Evolutionary conservation across 2,888 invertebrate species (phyloP), one percentile per base, ranked within the genome.

Genomic region (Entomobrya proxima): DNA sequence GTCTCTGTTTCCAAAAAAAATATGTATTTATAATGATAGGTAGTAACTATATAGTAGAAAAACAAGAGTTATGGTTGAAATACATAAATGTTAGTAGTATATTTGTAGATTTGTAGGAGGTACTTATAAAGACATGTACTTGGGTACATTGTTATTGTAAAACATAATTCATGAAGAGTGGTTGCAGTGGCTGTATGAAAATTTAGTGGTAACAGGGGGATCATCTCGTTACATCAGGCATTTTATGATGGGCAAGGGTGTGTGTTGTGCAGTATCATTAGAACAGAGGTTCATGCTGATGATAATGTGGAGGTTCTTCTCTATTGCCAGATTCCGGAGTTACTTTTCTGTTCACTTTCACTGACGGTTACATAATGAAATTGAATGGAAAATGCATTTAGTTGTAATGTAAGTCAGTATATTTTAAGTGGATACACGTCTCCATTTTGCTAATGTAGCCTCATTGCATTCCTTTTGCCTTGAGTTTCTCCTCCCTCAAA

Each of bases 171-270:
- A 77, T 44, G 44, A 77, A 35, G 75, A 52, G 35, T 21, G 24
- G 52, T 27, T 77, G 58, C 18, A 24, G 50, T 24, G 18, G 50
- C 37, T 77, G 58, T 11, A 47, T 64, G 30, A 47, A 64, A 78
- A 78, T 78, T 40, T 30, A 78, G 40, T 58, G 78, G 64, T 78
- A 78, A 32, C 78, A 47, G 13, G 78, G 78, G 78, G 58, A 30
- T 78, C 64, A 64, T 78, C 64, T 35, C n/a, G 67, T 40, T 30
- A 52, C 24, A 50, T 35, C 50, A 50, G 47, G 50, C 37, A 77
- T 64, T 61, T 79, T 44, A 67, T 74, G 47, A 67, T 61, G 47
- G 64, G 67, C n/a, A 24, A 37, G 67, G 44, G 67, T 40, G 37
- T 67, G 67, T 15, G 67, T 37, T 40, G 37, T 67, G 67, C 11